Percentiles rank a stretch among this genome's conserved stretches.
phyloP scores from a whole-genome alignment of 1,140 invertebrate species.

The Palaemon carinicauda region DNA sequence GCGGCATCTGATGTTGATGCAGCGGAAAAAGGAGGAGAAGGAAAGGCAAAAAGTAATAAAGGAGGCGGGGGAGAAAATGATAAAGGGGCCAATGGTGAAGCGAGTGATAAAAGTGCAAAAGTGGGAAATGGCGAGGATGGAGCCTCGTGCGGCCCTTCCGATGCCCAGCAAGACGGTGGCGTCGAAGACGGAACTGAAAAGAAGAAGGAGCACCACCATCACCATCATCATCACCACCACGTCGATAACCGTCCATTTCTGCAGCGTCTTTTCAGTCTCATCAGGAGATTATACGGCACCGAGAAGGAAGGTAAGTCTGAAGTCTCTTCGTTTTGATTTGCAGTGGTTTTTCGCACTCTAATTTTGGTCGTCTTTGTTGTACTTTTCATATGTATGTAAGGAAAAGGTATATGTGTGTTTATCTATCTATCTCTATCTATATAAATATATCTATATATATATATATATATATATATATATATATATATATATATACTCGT shows the following conservation, averaged over 20 bases:
- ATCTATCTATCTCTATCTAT: not conserved
- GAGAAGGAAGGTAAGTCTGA: not conserved
- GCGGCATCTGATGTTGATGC: not conserved
- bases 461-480: not conserved
- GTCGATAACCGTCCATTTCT: not conserved
- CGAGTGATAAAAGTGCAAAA: too few relatives aligned
- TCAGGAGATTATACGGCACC: not conserved
- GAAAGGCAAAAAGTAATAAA: too few relatives aligned
- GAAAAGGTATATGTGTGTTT: not conserved
- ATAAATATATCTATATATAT: not conserved
- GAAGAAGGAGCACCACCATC: not conserved
- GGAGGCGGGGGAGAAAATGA: not conserved
- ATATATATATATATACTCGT: not conserved
- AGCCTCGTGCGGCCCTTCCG: too few relatives aligned
- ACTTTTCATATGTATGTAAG: not conserved
- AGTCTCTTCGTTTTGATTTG: too few relatives aligned
- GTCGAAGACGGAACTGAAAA: not conserved
- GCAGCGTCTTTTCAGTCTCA: not conserved
- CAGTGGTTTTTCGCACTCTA: too few relatives aligned
- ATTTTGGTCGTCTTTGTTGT: not conserved
- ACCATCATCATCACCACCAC: not conserved
- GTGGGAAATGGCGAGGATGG: too few relatives aligned
- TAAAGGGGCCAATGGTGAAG: too few relatives aligned
- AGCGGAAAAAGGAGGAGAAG: not conserved
- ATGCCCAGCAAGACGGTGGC: too few relatives aligned